Percentiles rank a stretch among this genome's conserved stretches.
Evolutionary conservation across 2,797 vertebrate species (phyloP).

Genomic region (Tragelaphus eurycerus): DNA sequence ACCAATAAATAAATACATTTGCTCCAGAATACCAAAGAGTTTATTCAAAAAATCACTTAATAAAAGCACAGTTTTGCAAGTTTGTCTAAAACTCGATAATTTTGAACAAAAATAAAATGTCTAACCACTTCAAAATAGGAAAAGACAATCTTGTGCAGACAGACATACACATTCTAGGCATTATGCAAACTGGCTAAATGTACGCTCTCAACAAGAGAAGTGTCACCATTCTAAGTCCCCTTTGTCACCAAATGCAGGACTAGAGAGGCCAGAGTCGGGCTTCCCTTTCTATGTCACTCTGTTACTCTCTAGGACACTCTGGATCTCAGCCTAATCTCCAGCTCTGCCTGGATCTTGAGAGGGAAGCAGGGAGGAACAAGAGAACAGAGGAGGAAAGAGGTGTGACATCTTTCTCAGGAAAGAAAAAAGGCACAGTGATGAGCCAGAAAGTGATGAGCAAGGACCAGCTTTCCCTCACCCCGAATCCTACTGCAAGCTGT

Average conservation of each 20-base stretch:
- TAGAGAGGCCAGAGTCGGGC: not conserved
- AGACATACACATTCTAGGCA: constrained; percentile 79
- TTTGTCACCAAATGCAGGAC: constrained; percentile 18
- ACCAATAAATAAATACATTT: constrained; percentile 85
- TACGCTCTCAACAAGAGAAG: constrained; percentile 76
- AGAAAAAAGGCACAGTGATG: constrained; percentile 80
- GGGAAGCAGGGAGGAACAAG: not conserved
- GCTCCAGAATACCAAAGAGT: constrained; percentile 81
- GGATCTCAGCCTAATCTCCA: constrained; percentile 16
- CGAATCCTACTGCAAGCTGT: not conserved
- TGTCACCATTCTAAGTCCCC: constrained; percentile 52
- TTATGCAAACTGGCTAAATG: constrained; percentile 83
- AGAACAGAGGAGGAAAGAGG: not conserved
- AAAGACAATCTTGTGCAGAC: constrained; percentile 83
- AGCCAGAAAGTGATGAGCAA: constrained; percentile 62
- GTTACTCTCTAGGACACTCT: not conserved
- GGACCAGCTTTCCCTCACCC: not conserved
- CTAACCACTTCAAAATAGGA: constrained; percentile 85
- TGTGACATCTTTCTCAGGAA: constrained; percentile 49
- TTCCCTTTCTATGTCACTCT: constrained; percentile 2
- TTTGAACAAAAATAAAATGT: constrained; percentile 85
- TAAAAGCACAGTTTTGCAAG: constrained; percentile 88
- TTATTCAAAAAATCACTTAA: constrained; percentile 82
- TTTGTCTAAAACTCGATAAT: constrained; percentile 86
- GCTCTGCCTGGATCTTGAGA: constrained; percentile 33